Conservation (phyloP, 2,797 vertebrate species). For the Danio aesculapii region DNA sequence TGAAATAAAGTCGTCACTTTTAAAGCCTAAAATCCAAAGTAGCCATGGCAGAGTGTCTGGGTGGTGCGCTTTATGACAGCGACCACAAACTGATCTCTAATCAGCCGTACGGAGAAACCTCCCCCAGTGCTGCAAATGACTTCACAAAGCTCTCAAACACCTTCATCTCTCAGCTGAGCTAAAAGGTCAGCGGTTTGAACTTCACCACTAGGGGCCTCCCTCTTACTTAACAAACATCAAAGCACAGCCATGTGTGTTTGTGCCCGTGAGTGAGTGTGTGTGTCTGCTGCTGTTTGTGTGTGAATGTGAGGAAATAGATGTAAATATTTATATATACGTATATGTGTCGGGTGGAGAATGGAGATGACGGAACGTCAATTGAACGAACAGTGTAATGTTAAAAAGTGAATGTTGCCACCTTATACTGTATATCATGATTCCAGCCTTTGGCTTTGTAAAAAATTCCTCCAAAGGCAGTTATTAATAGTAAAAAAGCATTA, state of each 20-base stretch:
- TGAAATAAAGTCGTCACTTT: background rate
- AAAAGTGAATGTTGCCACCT: background rate
- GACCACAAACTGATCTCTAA: conserved; percentile 35
- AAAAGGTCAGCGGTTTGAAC: conserved; percentile 79
- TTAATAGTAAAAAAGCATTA: conserved; percentile 8
- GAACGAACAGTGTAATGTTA: background rate
- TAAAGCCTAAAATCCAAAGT: background rate
- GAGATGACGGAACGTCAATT: background rate
- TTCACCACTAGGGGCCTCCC: conserved; percentile 64
- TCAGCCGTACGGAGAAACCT: conserved; percentile 23
- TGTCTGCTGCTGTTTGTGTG: background rate
- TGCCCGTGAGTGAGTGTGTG: conserved; percentile 26
- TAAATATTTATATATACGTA: background rate
- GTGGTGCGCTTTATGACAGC: background rate
- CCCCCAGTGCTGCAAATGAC: conserved; percentile 47
- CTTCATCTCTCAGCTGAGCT: conserved; percentile 62
- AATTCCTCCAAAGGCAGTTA: background rate
- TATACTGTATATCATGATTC: background rate
- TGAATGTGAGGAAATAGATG: background rate
- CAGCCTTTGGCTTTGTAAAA: background rate
- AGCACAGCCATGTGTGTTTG: conserved; percentile 53
- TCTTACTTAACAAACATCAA: conserved; percentile 73
- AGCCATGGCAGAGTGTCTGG: background rate
- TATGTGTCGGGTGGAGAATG: background rate
- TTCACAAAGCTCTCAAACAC: conserved; percentile 43